Evolutionary conservation across 2,888 invertebrate species (phyloP).

Genomic region (Drosophila longiperda): DNA sequence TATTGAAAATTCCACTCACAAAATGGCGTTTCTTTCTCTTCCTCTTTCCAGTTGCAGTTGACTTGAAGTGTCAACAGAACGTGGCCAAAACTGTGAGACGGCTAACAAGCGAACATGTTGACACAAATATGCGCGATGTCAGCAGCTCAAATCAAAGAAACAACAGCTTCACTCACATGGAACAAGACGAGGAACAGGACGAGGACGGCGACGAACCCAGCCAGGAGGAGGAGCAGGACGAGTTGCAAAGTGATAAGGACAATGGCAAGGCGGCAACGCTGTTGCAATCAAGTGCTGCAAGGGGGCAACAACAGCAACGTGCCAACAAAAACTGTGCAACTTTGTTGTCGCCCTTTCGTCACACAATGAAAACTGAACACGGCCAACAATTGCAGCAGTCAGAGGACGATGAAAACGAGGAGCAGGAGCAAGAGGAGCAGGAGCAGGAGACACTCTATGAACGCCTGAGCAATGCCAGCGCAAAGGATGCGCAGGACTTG

Average conservation of each 20-base stretch:
- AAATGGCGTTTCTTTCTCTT: conserved; percentile 38
- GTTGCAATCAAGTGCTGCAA: conserved; percentile 51
- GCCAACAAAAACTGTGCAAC: conserved; percentile 23
- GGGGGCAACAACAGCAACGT: conserved; percentile 7
- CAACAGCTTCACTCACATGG: conserved; percentile 25
- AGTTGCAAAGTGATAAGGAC: conserved; percentile 28
- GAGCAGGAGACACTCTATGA: conserved; percentile 40
- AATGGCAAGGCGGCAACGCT: conserved; percentile 42
- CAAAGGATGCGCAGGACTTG: conserved; percentile 65
- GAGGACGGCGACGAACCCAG: conserved; percentile 26
- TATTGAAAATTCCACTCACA: conserved; percentile 25
- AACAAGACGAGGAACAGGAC: conserved; percentile 33
- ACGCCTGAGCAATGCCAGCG: conserved; percentile 59
- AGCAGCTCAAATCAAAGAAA: conserved; percentile 71
- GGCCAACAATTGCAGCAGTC: conserved; percentile 7
- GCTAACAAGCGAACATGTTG: conserved; percentile 68
- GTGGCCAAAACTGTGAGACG: conserved; percentile 26
- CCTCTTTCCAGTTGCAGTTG: conserved; percentile 36
- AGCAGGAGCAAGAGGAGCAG: conserved; percentile 9
- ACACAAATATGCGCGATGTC: conserved; percentile 78
- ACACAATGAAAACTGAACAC: conserved; percentile 49
- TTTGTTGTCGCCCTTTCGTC: conserved; percentile 42
- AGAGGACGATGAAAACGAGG: conserved; percentile 4
- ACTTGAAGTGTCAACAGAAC: conserved; percentile 55
- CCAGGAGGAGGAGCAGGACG: conserved; percentile 17